A percentile compares a stretch with the other conserved stretches of the same genome.
Conservation (phyloP, 2,888 invertebrate genomes). For the Eupeodes latifasciatus region DNA sequence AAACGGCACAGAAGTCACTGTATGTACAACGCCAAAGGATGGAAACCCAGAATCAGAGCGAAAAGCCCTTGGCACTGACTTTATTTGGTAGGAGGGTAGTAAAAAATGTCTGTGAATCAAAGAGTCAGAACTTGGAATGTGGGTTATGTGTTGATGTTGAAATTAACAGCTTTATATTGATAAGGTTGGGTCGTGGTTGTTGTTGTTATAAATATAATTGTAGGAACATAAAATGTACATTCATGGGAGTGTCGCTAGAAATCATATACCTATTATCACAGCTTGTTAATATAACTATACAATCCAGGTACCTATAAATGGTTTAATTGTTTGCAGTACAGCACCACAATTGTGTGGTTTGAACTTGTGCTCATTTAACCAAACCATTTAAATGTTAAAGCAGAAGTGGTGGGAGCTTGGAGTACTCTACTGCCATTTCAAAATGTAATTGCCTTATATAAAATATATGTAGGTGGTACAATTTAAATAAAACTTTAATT, state of each 20-base stretch:
- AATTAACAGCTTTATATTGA: conserved; percentile 66
- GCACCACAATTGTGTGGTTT: conserved; percentile 31
- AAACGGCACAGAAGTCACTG: conserved; percentile 13
- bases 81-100: not conserved
- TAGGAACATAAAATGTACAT: not conserved
- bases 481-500: conserved; percentile 42
- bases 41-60: conserved; percentile 1
- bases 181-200: conserved; percentile 31
- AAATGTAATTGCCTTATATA: conserved; percentile 8
- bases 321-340: not conserved
- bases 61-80: conserved; percentile 1
- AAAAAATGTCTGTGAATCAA: not conserved
- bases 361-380: conserved; percentile 13
- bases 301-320: not conserved
- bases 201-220: not conserved
- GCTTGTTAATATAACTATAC: not conserved
- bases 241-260: conserved; percentile 33
- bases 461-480: not conserved
- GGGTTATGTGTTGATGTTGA: conserved; percentile 20
- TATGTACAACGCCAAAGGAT: too few species aligned
- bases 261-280: not conserved
- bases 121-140: not conserved
- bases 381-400: not conserved
- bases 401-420: too few species aligned
- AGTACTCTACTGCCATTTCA: not conserved